Conservation (phyloP, 2,888 invertebrate genomes). For the Dryocosmus kuriphilus region DNA sequence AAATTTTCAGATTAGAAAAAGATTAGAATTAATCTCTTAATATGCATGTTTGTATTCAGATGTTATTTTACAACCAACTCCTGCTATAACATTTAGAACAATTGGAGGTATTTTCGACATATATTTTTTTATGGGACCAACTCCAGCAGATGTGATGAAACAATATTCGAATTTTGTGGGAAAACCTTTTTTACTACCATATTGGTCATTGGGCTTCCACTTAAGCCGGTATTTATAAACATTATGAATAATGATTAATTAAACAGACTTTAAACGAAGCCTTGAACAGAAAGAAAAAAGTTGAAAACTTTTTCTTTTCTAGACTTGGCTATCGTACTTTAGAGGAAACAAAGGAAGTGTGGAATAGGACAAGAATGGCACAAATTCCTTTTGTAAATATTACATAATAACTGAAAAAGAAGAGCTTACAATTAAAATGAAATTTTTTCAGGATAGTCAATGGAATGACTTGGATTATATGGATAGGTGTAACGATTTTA, state of each 20-base stretch:
- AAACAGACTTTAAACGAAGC: background rate
- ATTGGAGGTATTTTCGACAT: constrained; percentile 91
- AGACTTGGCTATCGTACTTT: constrained; percentile 84
- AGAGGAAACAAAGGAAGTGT: constrained; percentile 82
- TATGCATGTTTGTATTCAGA: constrained; percentile 79
- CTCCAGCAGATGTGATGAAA: constrained; percentile 83
- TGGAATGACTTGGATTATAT: constrained; percentile 93
- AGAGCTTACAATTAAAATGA: background rate
- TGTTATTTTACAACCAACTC: constrained; percentile 88
- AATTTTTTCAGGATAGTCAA: constrained; percentile 82
- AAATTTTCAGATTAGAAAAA: constrained; percentile 1
- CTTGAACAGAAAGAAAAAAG: no score
- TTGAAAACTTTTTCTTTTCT: constrained; percentile 50
- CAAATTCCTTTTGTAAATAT: constrained; percentile 86
- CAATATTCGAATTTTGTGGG: constrained; percentile 87
- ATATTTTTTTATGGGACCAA: constrained; percentile 87
- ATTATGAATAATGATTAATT: background rate
- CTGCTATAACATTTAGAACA: constrained; percentile 89
- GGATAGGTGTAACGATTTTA: constrained; percentile 88
- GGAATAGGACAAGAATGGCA: constrained; percentile 84
- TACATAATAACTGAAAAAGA: background rate
- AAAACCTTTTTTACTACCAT: constrained; percentile 89
- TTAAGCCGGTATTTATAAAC: constrained; percentile 74
- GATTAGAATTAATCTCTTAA: background rate
- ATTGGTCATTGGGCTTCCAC: constrained; percentile 94